Percentiles rank a stretch among this genome's conserved stretches.
These are phyloP conservation scores for Lithophane semibrunnea DNA, from an alignment of 2,888 invertebrate species.

Conservation along the genomic window DNA sequence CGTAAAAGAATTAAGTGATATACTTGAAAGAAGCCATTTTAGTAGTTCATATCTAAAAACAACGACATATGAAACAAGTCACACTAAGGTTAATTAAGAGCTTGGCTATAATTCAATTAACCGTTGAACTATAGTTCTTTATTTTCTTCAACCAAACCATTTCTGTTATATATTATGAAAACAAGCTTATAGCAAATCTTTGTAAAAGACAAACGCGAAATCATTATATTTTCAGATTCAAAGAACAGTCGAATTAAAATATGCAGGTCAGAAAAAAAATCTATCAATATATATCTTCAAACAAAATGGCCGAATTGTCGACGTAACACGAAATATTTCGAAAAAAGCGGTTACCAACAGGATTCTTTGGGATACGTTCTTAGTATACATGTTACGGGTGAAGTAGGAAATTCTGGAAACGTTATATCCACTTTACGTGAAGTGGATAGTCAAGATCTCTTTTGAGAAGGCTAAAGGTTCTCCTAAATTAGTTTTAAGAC, in stretches of 20 bases:
- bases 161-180: neutral
- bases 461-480: neutral
- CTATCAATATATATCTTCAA: neutral
- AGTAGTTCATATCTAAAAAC: neutral
- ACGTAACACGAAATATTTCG: constrained; percentile 23
- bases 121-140: neutral
- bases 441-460: constrained; percentile 13
- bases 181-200: neutral
- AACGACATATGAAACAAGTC: neutral
- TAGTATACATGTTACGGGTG: constrained; percentile 8
- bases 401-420: constrained; percentile 18
- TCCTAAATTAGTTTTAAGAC: neutral
- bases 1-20: neutral
- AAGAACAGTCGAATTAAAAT: neutral
- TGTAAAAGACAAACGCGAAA: neutral
- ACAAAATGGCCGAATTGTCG: constrained; percentile 9
- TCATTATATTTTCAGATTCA: neutral
- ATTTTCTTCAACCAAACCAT: neutral
- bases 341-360: constrained; percentile 12
- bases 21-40: neutral
- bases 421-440: constrained; percentile 9
- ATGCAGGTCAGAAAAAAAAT: neutral
- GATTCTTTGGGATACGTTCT: neutral
- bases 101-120: neutral
- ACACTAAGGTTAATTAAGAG: neutral